Conservation (phyloP, 2,797 vertebrate genomes). For the Sebastes taczanowskii region DNA sequence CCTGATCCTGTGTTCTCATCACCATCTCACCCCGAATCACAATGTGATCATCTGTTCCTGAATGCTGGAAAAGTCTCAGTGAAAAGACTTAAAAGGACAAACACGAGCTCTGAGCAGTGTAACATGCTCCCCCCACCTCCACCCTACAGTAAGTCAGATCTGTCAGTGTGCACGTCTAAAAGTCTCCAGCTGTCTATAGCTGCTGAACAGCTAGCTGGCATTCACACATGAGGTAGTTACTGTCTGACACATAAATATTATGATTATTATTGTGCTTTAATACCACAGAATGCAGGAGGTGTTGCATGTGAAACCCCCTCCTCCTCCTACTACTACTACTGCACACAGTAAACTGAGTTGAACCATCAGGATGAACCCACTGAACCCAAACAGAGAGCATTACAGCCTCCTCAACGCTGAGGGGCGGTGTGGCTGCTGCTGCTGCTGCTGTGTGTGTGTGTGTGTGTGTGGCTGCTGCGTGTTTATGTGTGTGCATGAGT, state of each 20-base stretch:
- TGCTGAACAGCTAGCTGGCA: neutral
- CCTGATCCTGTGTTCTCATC: neutral
- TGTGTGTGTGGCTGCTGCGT: neutral
- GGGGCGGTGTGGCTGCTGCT: constrained; percentile 21
- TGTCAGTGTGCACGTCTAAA: neutral
- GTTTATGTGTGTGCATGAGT: too few relatives aligned
- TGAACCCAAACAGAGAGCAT: constrained; percentile 38
- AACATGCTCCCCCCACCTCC: constrained; percentile 4
- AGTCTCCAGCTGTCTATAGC: neutral
- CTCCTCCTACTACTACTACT: too few relatives aligned
- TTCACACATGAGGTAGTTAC: neutral
- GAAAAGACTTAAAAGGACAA: neutral
- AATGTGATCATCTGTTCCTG: neutral
- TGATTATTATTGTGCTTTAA: constrained; percentile 2
- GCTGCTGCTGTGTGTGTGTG: too few relatives aligned
- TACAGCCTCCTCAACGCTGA: constrained; percentile 38
- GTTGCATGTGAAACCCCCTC: neutral
- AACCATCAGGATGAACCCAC: constrained; percentile 43
- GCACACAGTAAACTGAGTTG: constrained; percentile 33
- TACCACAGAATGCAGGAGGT: neutral
- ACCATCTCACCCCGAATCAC: neutral
- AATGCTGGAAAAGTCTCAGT: neutral
- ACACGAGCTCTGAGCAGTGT: neutral
- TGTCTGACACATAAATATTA: constrained; percentile 1
- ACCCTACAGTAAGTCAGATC: neutral